phyloP scores from a whole-genome alignment of 2,113 vertebrate genomes.

The Rousettus leschenaultii region DNA sequence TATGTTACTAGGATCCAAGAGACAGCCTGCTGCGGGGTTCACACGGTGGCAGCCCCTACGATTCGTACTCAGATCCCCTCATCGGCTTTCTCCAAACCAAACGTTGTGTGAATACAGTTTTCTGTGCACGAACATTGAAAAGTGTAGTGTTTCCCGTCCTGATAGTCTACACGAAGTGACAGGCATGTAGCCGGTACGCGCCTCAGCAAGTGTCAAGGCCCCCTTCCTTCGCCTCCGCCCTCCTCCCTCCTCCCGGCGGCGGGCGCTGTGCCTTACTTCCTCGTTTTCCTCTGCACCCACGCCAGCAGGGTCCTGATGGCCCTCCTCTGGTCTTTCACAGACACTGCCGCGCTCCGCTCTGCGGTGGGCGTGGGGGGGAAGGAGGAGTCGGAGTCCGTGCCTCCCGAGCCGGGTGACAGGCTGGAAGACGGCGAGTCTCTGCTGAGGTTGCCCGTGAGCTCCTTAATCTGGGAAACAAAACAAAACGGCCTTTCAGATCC shows the following conservation, averaged over 20 bases:
- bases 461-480: conserved; percentile 90
- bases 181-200: rapidly evolving
- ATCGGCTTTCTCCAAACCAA: background rate
- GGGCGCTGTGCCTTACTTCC: conserved; percentile 84
- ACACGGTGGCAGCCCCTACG: background rate
- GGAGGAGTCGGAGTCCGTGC: conserved; percentile 91
- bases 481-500: conserved; percentile 33
- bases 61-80: background rate
- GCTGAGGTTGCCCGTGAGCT: conserved; percentile 95
- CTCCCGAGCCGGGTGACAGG: conserved; percentile 91
- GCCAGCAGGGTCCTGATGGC: conserved; percentile 93
- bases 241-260: background rate
- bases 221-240: rapidly evolving
- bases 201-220: rapidly evolving
- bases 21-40: rapidly evolving
- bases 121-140: background rate
- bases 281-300: conserved; percentile 95
- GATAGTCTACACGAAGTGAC: rapidly evolving
- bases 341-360: conserved; percentile 79
- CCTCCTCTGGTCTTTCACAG: conserved; percentile 90
- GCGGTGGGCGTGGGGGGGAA: conserved; percentile 86
- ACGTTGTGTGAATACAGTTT: too few relatives aligned
- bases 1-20: background rate
- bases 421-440: conserved; percentile 93
- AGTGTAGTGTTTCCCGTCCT: background rate